phyloP scores from a whole-genome alignment of 2,113 vertebrate species.

The Smithornis capensis region DNA sequence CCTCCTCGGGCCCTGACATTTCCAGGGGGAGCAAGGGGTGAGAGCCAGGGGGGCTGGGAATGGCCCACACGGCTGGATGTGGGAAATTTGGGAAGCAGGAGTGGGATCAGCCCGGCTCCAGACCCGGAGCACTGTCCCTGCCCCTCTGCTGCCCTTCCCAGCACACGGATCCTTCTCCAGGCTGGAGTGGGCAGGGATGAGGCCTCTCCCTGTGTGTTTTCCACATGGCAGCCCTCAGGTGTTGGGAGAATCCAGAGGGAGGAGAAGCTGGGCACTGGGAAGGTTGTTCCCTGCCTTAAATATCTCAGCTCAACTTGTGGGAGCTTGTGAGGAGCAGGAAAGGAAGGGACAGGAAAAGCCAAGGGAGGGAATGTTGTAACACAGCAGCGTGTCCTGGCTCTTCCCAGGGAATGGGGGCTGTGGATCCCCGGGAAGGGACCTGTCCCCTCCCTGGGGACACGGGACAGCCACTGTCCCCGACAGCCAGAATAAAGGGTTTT shows the following conservation, averaged over 20 bases:
- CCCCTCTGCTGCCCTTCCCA: neutral
- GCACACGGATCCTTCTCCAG: neutral
- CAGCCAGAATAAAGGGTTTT: neutral
- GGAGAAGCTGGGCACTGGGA: neutral
- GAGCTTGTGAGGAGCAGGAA: neutral
- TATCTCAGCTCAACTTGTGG: neutral
- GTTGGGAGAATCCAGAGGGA: neutral
- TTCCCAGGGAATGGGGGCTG: neutral
- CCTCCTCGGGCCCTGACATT: neutral
- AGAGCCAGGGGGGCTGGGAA: neutral
- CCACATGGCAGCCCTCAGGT: constrained; percentile 60
- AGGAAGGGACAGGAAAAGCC: neutral
- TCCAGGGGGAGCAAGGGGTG: neutral
- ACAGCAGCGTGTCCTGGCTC: neutral
- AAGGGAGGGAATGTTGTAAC: neutral
- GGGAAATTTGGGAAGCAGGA: neutral
- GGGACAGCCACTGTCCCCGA: neutral
- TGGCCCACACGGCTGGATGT: neutral
- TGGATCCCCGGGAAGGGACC: no score
- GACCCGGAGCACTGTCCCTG: neutral
- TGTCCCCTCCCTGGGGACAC: neutral
- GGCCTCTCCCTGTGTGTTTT: constrained; percentile 4
- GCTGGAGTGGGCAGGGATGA: neutral
- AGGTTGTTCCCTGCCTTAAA: neutral
- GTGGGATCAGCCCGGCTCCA: neutral